Base-by-base conservation (phyloP, 2,797 vertebrate species). In the Acropternis orthonyx region DNA sequence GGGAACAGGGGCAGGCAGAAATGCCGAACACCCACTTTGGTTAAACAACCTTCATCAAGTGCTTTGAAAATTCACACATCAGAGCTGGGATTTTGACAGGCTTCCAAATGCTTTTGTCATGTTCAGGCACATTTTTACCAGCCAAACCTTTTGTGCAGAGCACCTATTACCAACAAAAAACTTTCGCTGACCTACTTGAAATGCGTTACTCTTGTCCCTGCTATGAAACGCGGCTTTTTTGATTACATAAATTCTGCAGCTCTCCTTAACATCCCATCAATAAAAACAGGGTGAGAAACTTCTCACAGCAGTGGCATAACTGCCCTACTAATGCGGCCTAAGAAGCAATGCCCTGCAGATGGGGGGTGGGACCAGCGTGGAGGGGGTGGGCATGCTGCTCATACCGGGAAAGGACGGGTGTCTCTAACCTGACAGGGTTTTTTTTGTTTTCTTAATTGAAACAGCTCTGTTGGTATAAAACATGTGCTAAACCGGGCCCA, bases 401-500 rank as follows among this genome's bases (percentile, higher is more conserved):
- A 13, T 6, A 3, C 74, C 52, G 23, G 58, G 67, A 93, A 69
- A 67, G 28, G 83, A 90, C 2, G 71, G 44, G 59, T 79, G 55
- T 59, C 90, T 90, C 67, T 77, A 85, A 93, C 90, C 80, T 93
- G 90, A 49, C 9, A 12, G 71, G 43, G 55, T 87, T 92, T 95
- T 94, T 95, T 97, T 95, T 93, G 80, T 93, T 97, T 96, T 94
- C 74, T 82, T 92, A 93, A 92, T 72, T 85, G 88, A 83, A 96
- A 80, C 75, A 66, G 77, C 62, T 80, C 89, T 78, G 69, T 81
- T 89, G 80, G 83, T 77, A 94, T 85, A 80, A 97, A 96, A 91
- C 83, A 81, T 88, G 83, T 94, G 89, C 88, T 95, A 92, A 94
- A 88, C 30, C 74, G 87, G 85, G 61, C 71, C 56, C 51, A 65